These are phyloP conservation scores for Volucella bombylans DNA, from an alignment of 2,888 invertebrate genomes.

Conservation along the genomic window DNA sequence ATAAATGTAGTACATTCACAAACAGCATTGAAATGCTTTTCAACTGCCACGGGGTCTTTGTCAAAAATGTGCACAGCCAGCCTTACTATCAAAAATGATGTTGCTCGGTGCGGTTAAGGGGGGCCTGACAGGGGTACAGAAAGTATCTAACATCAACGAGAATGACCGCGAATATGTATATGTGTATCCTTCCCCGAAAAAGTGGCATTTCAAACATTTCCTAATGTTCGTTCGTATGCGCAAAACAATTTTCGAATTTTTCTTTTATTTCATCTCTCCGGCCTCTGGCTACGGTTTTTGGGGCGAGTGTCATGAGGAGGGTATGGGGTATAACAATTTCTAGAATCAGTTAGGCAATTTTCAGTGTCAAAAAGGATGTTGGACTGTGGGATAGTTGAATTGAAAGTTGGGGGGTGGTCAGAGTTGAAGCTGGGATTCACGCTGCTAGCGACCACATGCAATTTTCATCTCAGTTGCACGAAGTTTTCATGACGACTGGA, in stretches of 20 bases:
- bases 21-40: background rate
- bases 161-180: slow-evolving; percentile 21
- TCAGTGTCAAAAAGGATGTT: slow-evolving; percentile 40
- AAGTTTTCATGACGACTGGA: slow-evolving; percentile 40
- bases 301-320: slow-evolving; percentile 16
- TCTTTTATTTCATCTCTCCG: background rate
- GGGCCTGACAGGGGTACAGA: background rate
- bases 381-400: too few species aligned
- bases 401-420: background rate
- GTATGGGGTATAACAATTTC: slow-evolving; percentile 5
- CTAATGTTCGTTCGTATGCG: slow-evolving; percentile 31
- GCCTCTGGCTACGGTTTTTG: background rate
- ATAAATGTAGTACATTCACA: slow-evolving; percentile 6
- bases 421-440: background rate
- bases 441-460: slow-evolving; percentile 51
- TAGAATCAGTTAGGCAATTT: slow-evolving; percentile 47
- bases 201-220: slow-evolving; percentile 36
- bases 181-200: background rate
- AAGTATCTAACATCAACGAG: slow-evolving; percentile 15
- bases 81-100: background rate
- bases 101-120: too few species aligned
- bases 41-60: slow-evolving; percentile 21
- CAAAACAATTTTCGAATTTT: slow-evolving; percentile 15
- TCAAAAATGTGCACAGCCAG: slow-evolving; percentile 11
- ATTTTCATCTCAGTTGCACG: slow-evolving; percentile 63